Percentiles rank a stretch among this genome's conserved stretches.
phyloP scores from a whole-genome alignment of 2,797 vertebrate genomes.

The Galago senegalensis region DNA sequence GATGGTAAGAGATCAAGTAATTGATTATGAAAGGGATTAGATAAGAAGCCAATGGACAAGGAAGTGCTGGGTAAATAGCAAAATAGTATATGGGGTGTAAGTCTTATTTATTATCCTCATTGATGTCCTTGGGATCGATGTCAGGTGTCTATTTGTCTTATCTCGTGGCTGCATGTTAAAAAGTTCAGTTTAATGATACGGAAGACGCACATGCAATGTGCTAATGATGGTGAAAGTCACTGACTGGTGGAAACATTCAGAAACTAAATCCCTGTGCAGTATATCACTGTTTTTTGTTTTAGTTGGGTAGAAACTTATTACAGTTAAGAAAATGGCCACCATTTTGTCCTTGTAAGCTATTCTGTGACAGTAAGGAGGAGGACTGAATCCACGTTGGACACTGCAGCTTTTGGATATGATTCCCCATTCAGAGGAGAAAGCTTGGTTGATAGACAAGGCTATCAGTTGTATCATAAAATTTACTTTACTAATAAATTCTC shows the following conservation, averaged over 20 bases:
- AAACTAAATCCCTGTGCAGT: background rate
- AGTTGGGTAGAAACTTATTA: background rate
- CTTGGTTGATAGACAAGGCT: background rate
- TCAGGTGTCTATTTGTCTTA: background rate
- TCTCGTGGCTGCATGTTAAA: background rate
- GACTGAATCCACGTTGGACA: background rate
- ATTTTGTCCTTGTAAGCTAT: background rate
- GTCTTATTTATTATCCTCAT: background rate
- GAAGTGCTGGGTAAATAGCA: background rate
- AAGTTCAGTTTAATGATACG: background rate
- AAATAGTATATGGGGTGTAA: background rate
- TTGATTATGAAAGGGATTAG: background rate
- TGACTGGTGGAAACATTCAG: background rate
- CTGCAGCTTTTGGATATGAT: background rate
- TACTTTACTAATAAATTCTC: background rate
- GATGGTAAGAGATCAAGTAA: background rate
- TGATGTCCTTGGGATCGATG: constrained; percentile 4
- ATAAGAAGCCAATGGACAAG: background rate
- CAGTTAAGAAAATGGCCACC: constrained; percentile 6
- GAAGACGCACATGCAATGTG: background rate
- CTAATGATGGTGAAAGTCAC: background rate
- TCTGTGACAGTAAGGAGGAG: background rate
- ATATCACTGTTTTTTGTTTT: background rate
- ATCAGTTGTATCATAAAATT: background rate
- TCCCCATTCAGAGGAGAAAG: background rate